A percentile compares a stretch with the other conserved stretches of the same genome.
Conservation (phyloP, 2,888 invertebrate genomes). For the Lomographa bimaculata region DNA sequence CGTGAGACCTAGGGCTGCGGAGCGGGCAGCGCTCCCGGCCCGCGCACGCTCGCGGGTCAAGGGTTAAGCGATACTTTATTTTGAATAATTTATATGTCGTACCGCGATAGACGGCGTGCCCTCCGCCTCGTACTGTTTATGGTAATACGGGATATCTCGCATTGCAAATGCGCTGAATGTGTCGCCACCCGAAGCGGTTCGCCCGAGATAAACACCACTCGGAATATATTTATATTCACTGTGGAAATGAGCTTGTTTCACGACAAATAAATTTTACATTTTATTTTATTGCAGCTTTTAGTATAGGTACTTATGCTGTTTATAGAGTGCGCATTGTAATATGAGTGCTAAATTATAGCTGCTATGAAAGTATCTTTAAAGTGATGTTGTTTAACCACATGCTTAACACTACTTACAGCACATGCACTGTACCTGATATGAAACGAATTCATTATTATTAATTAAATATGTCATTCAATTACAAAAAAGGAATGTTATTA, state of each 20-base stretch:
- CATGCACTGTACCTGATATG: too few species aligned
- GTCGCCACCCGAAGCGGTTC: conserved; percentile 69
- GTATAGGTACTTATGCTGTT: conserved; percentile 21
- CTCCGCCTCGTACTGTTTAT: conserved; percentile 81
- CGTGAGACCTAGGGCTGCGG: conserved; percentile 15
- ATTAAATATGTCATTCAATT: conserved; percentile 30
- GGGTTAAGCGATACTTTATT: conserved; percentile 84
- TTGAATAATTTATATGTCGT: conserved; percentile 84
- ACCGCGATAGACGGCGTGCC: conserved; percentile 80
- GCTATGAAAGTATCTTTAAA: conserved; percentile 21
- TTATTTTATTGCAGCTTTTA: conserved; percentile 44
- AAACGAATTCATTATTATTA: conserved; percentile 27
- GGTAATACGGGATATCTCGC: conserved; percentile 81
- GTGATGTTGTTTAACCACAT: too few species aligned
- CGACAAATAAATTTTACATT: conserved; percentile 53
- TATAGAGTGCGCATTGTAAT: conserved; percentile 30
- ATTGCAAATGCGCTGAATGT: conserved; percentile 82
- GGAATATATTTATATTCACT: conserved; percentile 56
- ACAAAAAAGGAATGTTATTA: conserved; percentile 24
- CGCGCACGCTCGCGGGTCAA: conserved; percentile 52
- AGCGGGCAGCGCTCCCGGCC: conserved; percentile 35
- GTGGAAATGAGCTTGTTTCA: conserved; percentile 55
- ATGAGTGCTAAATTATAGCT: conserved; percentile 19
- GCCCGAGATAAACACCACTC: conserved; percentile 64
- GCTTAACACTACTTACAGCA: too few species aligned